phyloP scores from a whole-genome alignment of 2,888 invertebrate genomes.

The Embidobia sp. region DNA sequence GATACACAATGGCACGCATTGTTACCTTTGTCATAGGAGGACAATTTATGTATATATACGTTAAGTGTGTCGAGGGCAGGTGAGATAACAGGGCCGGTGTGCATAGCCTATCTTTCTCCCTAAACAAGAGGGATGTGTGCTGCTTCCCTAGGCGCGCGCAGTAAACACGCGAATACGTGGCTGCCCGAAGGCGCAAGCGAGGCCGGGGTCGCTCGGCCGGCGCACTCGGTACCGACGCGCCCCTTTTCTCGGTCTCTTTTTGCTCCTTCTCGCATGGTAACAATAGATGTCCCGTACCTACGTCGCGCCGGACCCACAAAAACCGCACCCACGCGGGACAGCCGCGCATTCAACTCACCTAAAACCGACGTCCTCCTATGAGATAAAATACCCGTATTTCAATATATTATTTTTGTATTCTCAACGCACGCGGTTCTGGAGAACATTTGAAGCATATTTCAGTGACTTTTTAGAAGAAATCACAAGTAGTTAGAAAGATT shows the following conservation, averaged over 20 bases:
- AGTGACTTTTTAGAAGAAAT: no score
- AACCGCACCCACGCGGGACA: conserved; percentile 68
- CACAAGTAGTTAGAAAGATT: no score
- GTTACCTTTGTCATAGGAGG: conserved; percentile 54
- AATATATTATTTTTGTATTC: no score
- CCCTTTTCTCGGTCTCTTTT: conserved; percentile 62
- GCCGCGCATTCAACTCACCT: conserved; percentile 56
- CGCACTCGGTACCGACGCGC: conserved; percentile 57
- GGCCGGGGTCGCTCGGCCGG: conserved; percentile 55
- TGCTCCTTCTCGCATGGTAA: conserved; percentile 64
- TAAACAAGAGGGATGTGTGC: conserved; percentile 74
- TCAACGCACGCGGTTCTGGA: no score
- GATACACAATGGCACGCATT: conserved; percentile 54
- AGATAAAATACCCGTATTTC: no score
- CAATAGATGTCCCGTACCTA: conserved; percentile 68
- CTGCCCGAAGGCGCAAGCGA: conserved; percentile 54
- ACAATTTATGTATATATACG: conserved; percentile 60
- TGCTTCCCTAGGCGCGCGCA: conserved; percentile 70
- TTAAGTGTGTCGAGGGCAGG: conserved; percentile 65
- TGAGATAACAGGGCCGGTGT: conserved; percentile 67
- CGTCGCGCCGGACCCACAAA: conserved; percentile 34
- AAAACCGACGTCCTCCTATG: no score
- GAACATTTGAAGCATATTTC: no score
- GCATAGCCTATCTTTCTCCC: no score
- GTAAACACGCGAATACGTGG: conserved; percentile 27